Base-by-base conservation (phyloP, 2,888 invertebrate species). In the Machimus atricapillus region DNA sequence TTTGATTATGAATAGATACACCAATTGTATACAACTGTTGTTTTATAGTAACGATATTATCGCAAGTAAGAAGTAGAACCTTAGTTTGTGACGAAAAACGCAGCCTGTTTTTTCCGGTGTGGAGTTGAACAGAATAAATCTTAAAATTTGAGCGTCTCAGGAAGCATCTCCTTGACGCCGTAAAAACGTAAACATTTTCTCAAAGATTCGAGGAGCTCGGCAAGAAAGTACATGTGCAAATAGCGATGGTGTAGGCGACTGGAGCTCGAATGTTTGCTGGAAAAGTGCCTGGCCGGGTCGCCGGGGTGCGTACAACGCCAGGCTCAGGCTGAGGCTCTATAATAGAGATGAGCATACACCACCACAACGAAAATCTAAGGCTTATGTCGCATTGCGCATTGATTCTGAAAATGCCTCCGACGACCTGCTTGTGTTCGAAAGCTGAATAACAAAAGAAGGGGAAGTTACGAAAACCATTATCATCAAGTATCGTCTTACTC, bases 121-220 rank as follows among this genome's bases (percentile, higher is more conserved):
- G n/a, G 43, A 52, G 46, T 12, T 46, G 7, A 37, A 46, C 19
- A 23, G 46, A 81, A 81, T 34, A 56, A 81, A 81, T 27, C 9
- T 23, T 2, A 9, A 82, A 82, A 34, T 56, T 58, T 34, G 19
- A 37, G 82, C 37, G 8, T 2, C 52, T 5, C 82, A 40, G 82
- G 58, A 58, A 82, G 58, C 34, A 82, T 82, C 82, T 82, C 82
- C 82, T 82, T 82, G 82, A 82, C 58, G 37, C 66, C 78, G 78
- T 56, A 81, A 81, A n/a, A 81, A 81, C 52, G 81, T 82, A 82
- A 37, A 82, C 82, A 58, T 31, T 82, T 66, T 66, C 82, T 19
- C 76, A 76, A 16, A 27, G 14, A 12, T 27, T 23, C 23, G 14
- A 66, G 27, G 8, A 66, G 27, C 27, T 8, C 12, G 66, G 3